phyloP scores from a whole-genome alignment of 2,113 vertebrate species.

The Triplophysa dalaica region DNA sequence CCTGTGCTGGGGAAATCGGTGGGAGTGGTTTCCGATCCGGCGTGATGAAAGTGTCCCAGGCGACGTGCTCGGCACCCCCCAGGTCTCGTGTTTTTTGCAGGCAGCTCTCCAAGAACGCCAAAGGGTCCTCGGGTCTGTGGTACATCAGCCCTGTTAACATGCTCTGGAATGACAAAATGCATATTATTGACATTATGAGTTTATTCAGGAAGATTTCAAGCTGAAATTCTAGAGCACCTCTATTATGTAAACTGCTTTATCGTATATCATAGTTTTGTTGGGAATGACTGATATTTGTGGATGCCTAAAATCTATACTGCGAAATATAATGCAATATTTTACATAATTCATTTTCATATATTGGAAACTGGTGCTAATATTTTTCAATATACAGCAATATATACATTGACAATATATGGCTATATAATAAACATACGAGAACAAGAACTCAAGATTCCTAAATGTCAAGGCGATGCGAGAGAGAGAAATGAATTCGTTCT shows the following conservation, averaged over 20 bases:
- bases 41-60: slow-evolving; percentile 69
- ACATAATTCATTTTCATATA: no score
- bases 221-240: no score
- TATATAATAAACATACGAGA: not conserved
- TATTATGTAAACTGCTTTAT: no score
- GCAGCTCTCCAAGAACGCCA: slow-evolving; percentile 67
- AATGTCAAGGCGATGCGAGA: slow-evolving; percentile 1
- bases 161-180: slow-evolving; percentile 56
- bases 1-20: slow-evolving; percentile 55
- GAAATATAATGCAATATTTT: no score
- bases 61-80: slow-evolving; percentile 65
- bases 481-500: slow-evolving; percentile 11
- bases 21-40: slow-evolving; percentile 59
- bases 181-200: not conserved
- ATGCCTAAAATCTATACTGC: no score
- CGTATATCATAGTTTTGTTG: no score
- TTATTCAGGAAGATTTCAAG: no score
- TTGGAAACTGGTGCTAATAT: no score
- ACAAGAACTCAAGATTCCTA: slow-evolving; percentile 16
- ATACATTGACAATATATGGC: no score
- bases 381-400: no score
- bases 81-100: slow-evolving; percentile 67
- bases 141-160: slow-evolving; percentile 74
- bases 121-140: slow-evolving; percentile 68
- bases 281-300: no score